Percentiles rank a stretch among this genome's conserved stretches.
Conservation (phyloP, 2,113 vertebrate genomes). For the Nesoenas mayeri region DNA sequence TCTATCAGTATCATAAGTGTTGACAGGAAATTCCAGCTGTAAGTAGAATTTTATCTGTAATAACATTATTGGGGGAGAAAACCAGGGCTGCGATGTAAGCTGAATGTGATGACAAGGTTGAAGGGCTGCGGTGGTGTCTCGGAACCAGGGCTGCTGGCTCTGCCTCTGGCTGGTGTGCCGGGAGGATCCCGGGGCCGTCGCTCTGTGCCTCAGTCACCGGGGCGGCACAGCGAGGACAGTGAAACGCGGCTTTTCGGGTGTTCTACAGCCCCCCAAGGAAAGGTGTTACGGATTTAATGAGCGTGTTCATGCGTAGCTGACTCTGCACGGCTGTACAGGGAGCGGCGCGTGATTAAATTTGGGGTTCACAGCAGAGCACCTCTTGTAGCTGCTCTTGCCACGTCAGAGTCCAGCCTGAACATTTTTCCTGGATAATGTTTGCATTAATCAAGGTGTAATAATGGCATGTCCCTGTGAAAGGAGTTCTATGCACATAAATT, state of each 20-base stretch:
- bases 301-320: fast-evolving
- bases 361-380: slow-evolving; percentile 26
- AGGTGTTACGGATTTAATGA: background rate
- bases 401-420: background rate
- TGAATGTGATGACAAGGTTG: background rate
- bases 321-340: background rate
- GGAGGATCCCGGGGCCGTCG: background rate
- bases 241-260: background rate
- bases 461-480: slow-evolving; percentile 44
- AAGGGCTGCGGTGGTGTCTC: background rate
- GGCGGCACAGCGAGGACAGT: background rate
- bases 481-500: slow-evolving; percentile 37
- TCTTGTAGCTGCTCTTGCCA: background rate
- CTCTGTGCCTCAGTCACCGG: fast-evolving
- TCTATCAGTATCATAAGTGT: background rate
- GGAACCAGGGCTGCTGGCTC: background rate
- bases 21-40: background rate
- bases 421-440: slow-evolving; percentile 25
- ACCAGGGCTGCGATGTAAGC: background rate
- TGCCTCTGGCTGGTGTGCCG: fast-evolving
- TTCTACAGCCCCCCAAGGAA: background rate
- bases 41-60: background rate
- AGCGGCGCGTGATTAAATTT: background rate
- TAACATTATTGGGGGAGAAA: fast-evolving
- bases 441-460: slow-evolving; percentile 41